Percentiles rank a stretch among this genome's conserved stretches.
These are phyloP conservation scores for Wasmannia auropunctata DNA, from an alignment of 1,140 invertebrate genomes.

Conservation along the genomic window DNA sequence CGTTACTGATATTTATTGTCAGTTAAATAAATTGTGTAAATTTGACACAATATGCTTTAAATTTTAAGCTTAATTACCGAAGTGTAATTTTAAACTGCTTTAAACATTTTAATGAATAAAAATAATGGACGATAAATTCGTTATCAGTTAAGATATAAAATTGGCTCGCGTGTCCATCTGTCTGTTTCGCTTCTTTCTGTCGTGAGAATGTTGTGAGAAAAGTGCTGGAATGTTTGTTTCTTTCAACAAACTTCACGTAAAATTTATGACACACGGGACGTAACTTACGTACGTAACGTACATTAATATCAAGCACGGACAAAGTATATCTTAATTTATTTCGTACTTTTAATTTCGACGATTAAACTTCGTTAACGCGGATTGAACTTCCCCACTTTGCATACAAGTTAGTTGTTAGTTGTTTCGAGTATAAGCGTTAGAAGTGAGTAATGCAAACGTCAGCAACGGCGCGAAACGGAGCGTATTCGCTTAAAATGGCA, in stretches of 20 bases:
- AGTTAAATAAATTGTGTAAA: neutral
- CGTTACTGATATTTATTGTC: no score
- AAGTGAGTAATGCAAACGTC: slow-evolving; percentile 4
- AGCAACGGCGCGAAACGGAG: slow-evolving; percentile 30
- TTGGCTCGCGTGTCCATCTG: neutral
- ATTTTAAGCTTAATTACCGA: neutral
- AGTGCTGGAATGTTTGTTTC: neutral
- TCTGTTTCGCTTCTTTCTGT: neutral
- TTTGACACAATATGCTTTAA: neutral
- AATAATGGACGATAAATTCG: neutral
- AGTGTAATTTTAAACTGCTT: neutral
- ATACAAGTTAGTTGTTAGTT: neutral
- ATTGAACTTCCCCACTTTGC: neutral
- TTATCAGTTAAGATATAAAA: neutral
- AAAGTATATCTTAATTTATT: neutral
- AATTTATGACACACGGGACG: neutral
- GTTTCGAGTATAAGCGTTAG: neutral
- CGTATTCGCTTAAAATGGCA: slow-evolving; percentile 22
- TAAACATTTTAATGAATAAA: neutral
- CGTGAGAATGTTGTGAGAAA: neutral
- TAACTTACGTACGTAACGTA: neutral
- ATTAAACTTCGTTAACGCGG: slow-evolving; percentile 21
- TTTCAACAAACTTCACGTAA: neutral
- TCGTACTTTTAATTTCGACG: neutral
- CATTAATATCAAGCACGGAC: neutral